phyloP scores from a whole-genome alignment of 2,113 vertebrate species.

The Anoura caudifer region DNA sequence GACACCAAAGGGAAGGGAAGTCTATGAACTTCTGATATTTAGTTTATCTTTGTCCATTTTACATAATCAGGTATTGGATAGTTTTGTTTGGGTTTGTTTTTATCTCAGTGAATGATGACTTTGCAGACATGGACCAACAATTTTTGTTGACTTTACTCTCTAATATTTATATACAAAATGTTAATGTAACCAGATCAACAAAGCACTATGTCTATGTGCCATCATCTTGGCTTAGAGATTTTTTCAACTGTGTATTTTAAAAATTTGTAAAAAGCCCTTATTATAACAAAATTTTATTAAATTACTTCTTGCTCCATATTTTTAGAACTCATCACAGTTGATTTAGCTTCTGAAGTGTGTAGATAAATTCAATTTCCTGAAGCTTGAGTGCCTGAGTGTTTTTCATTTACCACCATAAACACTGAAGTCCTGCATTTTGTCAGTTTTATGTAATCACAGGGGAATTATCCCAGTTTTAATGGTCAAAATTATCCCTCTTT shows the following conservation, averaged over 20 bases:
- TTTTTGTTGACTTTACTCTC: not conserved
- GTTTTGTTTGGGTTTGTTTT: not conserved
- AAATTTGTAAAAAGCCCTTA: not conserved
- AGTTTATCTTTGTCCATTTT: not conserved
- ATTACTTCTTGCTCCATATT: not conserved
- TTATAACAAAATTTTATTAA: not conserved
- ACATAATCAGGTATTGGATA: not conserved
- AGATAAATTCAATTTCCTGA: slow-evolving; percentile 15
- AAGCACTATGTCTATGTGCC: not conserved
- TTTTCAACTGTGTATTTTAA: not conserved
- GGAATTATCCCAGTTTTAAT: not conserved
- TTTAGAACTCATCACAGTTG: not conserved
- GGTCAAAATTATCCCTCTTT: not conserved
- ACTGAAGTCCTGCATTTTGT: not conserved
- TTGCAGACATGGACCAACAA: not conserved
- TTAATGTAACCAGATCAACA: not conserved
- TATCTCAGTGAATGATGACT: not conserved
- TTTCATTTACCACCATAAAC: not conserved
- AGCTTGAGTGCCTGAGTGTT: not conserved
- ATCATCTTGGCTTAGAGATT: not conserved
- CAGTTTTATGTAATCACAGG: not conserved
- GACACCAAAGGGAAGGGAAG: not conserved
- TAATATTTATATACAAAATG: not conserved
- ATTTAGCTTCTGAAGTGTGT: not conserved
- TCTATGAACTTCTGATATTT: not conserved